Base-by-base conservation (phyloP, 1,140 invertebrate species). In the Ptiloglossa arizonensis region DNA sequence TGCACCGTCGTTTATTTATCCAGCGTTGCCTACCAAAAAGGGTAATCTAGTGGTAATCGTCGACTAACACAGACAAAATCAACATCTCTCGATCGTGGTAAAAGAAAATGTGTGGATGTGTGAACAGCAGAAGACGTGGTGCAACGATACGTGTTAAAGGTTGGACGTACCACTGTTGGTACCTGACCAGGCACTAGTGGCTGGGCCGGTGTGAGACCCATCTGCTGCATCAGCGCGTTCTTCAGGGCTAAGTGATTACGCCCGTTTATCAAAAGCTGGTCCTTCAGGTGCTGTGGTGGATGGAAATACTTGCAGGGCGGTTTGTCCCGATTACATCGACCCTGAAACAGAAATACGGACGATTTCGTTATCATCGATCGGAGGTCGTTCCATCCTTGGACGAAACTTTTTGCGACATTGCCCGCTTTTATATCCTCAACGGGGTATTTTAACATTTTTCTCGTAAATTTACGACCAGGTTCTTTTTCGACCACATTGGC, bases 251-350 rank as follows among this genome's bases (percentile, higher is more conserved):
- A 95, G 94, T 99, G 99, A 94, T 99, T 99, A 88, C 98, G 95
- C 76, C 99, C 99, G 94, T 99, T 99, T 95, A 99, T 99, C 91
- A 99, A 94, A 90, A 99, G 95, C 94, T 99, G 99, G 94, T 99
- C 99, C 94, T 99, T 99, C 84, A 99, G 95, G 93, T 99, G 99
- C 92, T 99, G 98, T 83, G 99, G 99, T 81, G 98, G 98, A 94
- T 99, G 99, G 93, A 99, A 98, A 94, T 99, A 99, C 95, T 99
- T 99, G 97, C 99, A 99, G 86, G 99, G 99, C 80, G 99, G 99
- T 92, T 99, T 99, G 93, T 99, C 99, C 89, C 99, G 95, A 93
- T 99, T 99, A 95, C 99, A 99, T 93, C 99, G 98, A 90, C 98
- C 99, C 99, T 99, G 92, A 95, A 95, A 88, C 74, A 89, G 87